These are phyloP conservation scores for Leuciscus waleckii DNA, from an alignment of 2,797 vertebrate genomes.

Conservation along the genomic window DNA sequence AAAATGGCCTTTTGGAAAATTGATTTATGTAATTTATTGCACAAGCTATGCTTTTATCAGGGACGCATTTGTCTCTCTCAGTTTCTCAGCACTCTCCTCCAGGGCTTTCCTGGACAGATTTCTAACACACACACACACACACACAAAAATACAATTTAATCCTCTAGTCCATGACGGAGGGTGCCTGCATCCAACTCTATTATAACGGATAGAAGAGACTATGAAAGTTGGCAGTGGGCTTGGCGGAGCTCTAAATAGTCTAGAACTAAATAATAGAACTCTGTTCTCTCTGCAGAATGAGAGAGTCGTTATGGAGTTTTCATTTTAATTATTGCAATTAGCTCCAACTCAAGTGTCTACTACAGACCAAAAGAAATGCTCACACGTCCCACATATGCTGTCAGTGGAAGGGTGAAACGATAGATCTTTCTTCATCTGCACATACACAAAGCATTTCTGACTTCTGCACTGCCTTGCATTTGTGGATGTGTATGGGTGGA, in stretches of 20 bases:
- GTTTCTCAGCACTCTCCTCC: conserved; percentile 11
- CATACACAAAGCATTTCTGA: conserved; percentile 37
- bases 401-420: background rate
- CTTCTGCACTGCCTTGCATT: background rate
- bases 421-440: conserved; percentile 14
- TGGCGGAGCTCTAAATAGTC: conserved; percentile 17
- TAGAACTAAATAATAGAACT: too few relatives aligned
- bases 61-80: conserved; percentile 22
- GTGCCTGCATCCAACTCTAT: conserved; percentile 14
- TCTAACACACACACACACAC: conserved; percentile 1
- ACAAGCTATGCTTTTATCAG: conserved; percentile 27
- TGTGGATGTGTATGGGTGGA: conserved; percentile 19
- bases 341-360: background rate
- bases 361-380: background rate
- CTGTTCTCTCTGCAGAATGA: conserved; percentile 5
- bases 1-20: conserved; percentile 30
- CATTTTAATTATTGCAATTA: conserved; percentile 38
- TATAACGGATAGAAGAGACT: conserved; percentile 23
- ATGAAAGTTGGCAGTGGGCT: conserved; percentile 35
- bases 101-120: conserved; percentile 34
- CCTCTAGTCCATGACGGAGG: conserved; percentile 10
- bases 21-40: conserved; percentile 35
- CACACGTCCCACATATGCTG: background rate
- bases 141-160: conserved; percentile 20
- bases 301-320: background rate